Percentiles rank a stretch among this genome's conserved stretches.
Evolutionary conservation across 1,140 invertebrate genomes (phyloP).

Genomic region (Hyles euphorbiae): DNA sequence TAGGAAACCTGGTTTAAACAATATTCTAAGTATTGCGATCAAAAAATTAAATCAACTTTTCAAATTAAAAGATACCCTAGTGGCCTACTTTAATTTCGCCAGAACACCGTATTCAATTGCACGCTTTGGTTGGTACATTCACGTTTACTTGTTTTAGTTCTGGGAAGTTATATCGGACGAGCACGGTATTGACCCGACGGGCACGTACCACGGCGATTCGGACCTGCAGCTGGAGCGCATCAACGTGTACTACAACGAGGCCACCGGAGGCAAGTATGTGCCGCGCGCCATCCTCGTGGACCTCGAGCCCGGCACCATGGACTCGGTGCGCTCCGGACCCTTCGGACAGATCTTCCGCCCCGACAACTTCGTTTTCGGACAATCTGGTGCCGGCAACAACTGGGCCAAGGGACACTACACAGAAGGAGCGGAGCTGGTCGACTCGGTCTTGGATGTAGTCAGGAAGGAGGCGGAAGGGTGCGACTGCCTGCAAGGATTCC

Average conservation of each 20-base stretch:
- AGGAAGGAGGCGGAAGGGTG: conserved; percentile 89
- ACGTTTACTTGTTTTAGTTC: conserved; percentile 48
- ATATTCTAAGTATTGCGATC: too few relatives aligned
- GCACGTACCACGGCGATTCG: conserved; percentile 90
- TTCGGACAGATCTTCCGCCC: conserved; percentile 91
- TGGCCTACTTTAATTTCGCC: too few relatives aligned
- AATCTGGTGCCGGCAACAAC: conserved; percentile 89
- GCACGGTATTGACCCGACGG: conserved; percentile 92
- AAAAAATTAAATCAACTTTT: too few relatives aligned
- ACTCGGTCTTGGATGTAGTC: conserved; percentile 91
- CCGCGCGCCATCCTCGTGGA: conserved; percentile 92
- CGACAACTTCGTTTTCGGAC: conserved; percentile 93
- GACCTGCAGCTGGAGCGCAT: conserved; percentile 93
- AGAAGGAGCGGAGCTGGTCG: conserved; percentile 93
- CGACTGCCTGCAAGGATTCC: conserved; percentile 83
- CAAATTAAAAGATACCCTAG: too few relatives aligned
- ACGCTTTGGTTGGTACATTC: too few relatives aligned
- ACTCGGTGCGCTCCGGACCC: conserved; percentile 87
- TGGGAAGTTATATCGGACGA: conserved; percentile 87
- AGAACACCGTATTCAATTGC: too few relatives aligned
- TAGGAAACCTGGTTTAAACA: too few relatives aligned
- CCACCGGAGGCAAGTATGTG: conserved; percentile 91
- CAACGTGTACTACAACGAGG: conserved; percentile 95
- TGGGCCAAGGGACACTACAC: conserved; percentile 96
- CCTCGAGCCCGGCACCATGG: conserved; percentile 92